Conservation (phyloP, 2,113 vertebrate genomes). For the Bos indicus region DNA sequence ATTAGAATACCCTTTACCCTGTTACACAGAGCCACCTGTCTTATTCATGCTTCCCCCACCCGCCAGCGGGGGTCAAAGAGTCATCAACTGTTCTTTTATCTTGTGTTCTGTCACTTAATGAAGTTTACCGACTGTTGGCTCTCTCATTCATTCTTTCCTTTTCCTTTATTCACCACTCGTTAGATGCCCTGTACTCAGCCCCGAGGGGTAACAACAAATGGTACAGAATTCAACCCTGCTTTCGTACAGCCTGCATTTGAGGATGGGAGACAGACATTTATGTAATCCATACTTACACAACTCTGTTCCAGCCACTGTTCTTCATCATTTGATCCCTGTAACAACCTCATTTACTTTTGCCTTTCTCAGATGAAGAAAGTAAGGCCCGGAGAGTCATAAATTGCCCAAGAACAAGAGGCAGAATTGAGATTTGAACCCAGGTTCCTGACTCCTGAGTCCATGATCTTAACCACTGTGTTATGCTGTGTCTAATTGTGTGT, state of each 20-base stretch:
- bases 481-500: not conserved
- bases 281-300: not conserved
- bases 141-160: not conserved
- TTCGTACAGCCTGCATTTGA: not conserved
- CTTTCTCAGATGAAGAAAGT: constrained; percentile 4
- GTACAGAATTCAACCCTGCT: not conserved
- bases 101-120: not conserved
- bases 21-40: not conserved
- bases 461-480: not conserved
- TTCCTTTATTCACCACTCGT: not conserved
- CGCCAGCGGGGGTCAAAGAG: not conserved
- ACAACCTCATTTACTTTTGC: not conserved
- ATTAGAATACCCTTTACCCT: not conserved
- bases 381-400: not conserved
- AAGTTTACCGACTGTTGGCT: not conserved
- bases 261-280: not conserved
- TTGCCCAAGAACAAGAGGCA: not conserved
- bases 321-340: not conserved
- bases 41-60: not conserved
- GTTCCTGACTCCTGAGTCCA: not conserved
- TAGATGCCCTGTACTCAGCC: not conserved
- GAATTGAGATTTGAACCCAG: not conserved
- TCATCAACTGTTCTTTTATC: not conserved
- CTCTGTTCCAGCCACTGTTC: not conserved
- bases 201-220: not conserved